phyloP scores from a whole-genome alignment of 1,140 invertebrate genomes.

The Mesaphorura yosii region DNA sequence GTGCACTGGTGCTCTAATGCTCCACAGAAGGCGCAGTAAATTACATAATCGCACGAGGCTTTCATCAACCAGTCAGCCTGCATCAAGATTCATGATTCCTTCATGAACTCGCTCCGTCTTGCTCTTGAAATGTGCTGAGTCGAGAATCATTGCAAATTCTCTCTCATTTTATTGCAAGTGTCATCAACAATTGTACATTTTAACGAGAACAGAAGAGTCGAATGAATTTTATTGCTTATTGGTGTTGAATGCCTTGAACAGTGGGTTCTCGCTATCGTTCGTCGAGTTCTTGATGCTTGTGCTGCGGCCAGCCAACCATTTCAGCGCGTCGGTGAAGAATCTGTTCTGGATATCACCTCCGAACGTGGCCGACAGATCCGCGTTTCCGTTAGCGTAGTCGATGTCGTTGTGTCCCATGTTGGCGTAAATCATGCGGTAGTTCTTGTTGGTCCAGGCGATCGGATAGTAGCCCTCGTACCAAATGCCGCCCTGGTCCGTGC shows the following conservation, averaged over 20 bases:
- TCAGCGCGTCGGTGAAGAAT: conserved; percentile 6
- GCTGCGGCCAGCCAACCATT: conserved; percentile 5
- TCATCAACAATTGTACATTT: too few species aligned
- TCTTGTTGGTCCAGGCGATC: conserved; percentile 17
- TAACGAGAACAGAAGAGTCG: neutral
- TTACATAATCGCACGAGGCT: too few species aligned
- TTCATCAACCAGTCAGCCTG: too few species aligned
- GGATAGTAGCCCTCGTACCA: conserved; percentile 23
- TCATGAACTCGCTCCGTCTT: too few species aligned
- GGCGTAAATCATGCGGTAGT: conserved; percentile 20
- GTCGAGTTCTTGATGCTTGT: neutral
- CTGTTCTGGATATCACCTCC: conserved; percentile 12
- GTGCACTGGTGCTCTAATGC: too few species aligned
- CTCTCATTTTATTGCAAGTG: too few species aligned
- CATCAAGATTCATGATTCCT: too few species aligned
- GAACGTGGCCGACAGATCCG: conserved; percentile 9
- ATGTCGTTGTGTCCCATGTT: conserved; percentile 27
- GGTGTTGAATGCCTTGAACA: neutral
- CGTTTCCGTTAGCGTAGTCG: conserved; percentile 21
- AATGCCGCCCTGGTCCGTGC: conserved; percentile 18
- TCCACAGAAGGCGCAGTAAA: too few species aligned
- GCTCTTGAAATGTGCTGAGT: too few species aligned
- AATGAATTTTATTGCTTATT: neutral
- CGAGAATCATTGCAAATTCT: too few species aligned
- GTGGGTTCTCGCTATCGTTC: neutral